phyloP scores from a whole-genome alignment of 2,888 invertebrate genomes.

The Sarcophaga carnaria region DNA sequence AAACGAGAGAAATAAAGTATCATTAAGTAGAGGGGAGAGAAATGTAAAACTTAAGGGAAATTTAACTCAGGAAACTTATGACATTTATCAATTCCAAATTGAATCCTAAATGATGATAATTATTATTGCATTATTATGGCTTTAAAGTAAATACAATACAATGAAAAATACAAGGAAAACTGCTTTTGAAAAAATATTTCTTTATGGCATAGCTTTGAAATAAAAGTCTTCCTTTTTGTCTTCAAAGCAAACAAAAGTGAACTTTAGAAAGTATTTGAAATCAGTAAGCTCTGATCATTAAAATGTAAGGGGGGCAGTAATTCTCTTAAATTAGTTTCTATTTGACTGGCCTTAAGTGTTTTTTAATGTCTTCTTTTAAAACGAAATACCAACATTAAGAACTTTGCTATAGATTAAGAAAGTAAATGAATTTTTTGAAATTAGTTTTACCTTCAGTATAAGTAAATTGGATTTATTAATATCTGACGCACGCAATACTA shows the following conservation, averaged over 20 bases:
- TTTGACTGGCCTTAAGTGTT: not conserved
- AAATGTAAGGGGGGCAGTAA: not conserved
- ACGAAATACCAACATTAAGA: too few species aligned
- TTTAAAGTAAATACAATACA: not conserved
- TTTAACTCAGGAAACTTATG: slow-evolving; percentile 29
- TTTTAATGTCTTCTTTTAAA: not conserved
- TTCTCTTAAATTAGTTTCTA: not conserved
- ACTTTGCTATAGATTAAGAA: too few species aligned
- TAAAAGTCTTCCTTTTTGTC: not conserved
- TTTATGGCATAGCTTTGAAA: not conserved
- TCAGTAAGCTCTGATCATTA: not conserved
- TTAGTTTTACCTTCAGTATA: too few species aligned
- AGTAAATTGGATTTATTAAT: too few species aligned
- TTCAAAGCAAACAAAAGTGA: not conserved
- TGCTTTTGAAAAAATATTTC: not conserved
- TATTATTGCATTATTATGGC: slow-evolving; percentile 50
- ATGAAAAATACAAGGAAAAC: not conserved
- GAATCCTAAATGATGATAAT: slow-evolving; percentile 54
- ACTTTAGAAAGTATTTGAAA: too few species aligned
- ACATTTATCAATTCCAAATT: slow-evolving; percentile 62
- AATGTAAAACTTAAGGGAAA: not conserved
- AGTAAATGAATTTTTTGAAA: too few species aligned
- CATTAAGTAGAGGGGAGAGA: not conserved
- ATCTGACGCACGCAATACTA: too few species aligned
- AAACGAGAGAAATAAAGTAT: not conserved